Base-by-base conservation (phyloP, 2,797 vertebrate genomes). In the Anniella stebbinsi region DNA sequence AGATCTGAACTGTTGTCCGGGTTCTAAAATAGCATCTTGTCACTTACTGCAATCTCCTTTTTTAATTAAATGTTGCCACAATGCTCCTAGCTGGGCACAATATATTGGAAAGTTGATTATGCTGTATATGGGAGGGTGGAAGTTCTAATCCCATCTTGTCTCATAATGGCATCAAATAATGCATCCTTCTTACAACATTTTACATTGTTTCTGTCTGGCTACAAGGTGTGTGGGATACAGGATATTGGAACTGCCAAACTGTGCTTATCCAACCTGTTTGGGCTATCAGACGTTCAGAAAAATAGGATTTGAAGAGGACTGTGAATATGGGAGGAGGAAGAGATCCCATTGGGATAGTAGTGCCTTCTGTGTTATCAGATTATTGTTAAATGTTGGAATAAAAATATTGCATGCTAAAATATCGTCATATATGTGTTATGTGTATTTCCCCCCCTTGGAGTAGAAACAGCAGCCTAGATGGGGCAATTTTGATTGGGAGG, bases 21-120 rank as follows among this genome's bases (percentile, higher is more conserved):
- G 38, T 72, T 92, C 73, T 70, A 63, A 92, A 87, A 69, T 84
- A 89, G 51, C 18, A 60, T 41, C 72, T 72, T 83, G 84, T 87
- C 87, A 70, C 18, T 84, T 41, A 75, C 30, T 13, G 51, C 18
- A 12, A 38, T 78, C 25, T 7, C 17, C 57, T 51, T 82, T 25
- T 82, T 86, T 63, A 80, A 84, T 89, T 63, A 83, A 83, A 77
- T 51, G 9, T 51, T 48, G 33, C 48, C 28, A 54, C 23, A 36
- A 41, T 67, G 69, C 10, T 57, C 45, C 36, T 82, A 18, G 38
- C 60, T 51, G 21, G 30, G 41, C 66, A 48, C 75, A 72, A 6
- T 57, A 36, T 70, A 57, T 78, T 70, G 63, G 73, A 84, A 45
- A 70, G 3, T 36, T 28, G 12, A 23, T 76, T 78, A 11, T 48